These are phyloP conservation scores for Brachystomella parvula DNA, from an alignment of 1,140 invertebrate genomes.

Conservation along the genomic window DNA sequence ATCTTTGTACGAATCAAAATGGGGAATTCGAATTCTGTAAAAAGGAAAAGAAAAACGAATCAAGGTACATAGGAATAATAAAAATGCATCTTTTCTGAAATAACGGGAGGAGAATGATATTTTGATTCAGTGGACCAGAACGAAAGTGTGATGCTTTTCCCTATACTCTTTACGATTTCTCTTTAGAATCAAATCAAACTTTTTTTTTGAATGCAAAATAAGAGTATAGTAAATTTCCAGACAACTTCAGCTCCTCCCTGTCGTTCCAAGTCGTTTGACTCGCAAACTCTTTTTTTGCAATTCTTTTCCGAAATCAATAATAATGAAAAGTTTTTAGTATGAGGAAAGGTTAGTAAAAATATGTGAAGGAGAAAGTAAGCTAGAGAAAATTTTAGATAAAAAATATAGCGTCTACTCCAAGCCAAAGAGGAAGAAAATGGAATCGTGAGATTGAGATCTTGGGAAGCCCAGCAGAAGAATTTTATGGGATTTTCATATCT, in stretches of 20 bases:
- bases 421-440: conserved; percentile 24
- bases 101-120: conserved; percentile 2
- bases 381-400: too few relatives aligned
- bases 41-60: neutral
- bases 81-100: neutral
- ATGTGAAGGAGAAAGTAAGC: too few relatives aligned
- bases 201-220: too few relatives aligned
- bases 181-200: neutral
- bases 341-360: too few relatives aligned
- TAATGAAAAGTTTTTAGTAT: too few relatives aligned
- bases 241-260: too few relatives aligned
- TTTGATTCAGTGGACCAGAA: neutral
- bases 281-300: too few relatives aligned
- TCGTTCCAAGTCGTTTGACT: too few relatives aligned
- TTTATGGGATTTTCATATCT: neutral
- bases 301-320: too few relatives aligned
- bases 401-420: too few relatives aligned
- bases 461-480: neutral
- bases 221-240: too few relatives aligned
- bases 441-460: conserved; percentile 23
- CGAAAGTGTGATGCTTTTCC: neutral
- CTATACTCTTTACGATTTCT: neutral
- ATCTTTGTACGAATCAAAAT: neutral
- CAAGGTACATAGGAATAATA: neutral
- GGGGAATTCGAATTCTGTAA: neutral